These are phyloP conservation scores for Setophaga coronata DNA, from an alignment of 2,113 vertebrate species.

Conservation along the genomic window DNA sequence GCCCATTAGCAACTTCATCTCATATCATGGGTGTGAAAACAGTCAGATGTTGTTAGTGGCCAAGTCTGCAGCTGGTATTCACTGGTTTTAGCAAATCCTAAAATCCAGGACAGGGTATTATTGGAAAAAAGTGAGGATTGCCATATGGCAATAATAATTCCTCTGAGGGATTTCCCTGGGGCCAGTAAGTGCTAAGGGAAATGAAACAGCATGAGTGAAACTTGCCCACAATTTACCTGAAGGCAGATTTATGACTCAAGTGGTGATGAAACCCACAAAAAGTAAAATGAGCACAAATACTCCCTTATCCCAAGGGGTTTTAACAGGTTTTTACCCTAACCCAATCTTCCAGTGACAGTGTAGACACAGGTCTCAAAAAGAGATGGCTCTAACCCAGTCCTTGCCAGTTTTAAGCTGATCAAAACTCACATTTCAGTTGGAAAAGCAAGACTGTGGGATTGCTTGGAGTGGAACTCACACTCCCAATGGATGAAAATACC, in stretches of 20 bases:
- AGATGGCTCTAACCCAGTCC: neutral
- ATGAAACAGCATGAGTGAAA: neutral
- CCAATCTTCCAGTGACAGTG: rapidly evolving
- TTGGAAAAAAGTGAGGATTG: neutral
- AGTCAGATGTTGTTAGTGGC: neutral
- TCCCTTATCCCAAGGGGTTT: neutral
- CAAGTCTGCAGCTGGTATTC: neutral
- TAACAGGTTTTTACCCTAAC: neutral
- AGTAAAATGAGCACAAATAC: neutral
- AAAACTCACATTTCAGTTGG: neutral
- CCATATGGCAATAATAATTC: neutral
- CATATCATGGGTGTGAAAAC: neutral
- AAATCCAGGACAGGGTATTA: neutral
- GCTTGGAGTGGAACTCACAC: neutral
- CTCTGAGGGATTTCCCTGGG: neutral
- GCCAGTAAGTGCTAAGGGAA: neutral
- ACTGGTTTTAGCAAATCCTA: neutral
- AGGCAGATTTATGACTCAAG: neutral
- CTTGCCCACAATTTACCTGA: neutral
- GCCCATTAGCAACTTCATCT: neutral
- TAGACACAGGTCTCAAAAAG: neutral
- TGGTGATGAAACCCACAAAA: neutral
- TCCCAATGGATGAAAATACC: neutral
- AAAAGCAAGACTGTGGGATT: neutral
- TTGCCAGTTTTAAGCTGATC: neutral